phyloP scores from a whole-genome alignment of 2,888 invertebrate genomes.

The Pardosa pseudoannulata region DNA sequence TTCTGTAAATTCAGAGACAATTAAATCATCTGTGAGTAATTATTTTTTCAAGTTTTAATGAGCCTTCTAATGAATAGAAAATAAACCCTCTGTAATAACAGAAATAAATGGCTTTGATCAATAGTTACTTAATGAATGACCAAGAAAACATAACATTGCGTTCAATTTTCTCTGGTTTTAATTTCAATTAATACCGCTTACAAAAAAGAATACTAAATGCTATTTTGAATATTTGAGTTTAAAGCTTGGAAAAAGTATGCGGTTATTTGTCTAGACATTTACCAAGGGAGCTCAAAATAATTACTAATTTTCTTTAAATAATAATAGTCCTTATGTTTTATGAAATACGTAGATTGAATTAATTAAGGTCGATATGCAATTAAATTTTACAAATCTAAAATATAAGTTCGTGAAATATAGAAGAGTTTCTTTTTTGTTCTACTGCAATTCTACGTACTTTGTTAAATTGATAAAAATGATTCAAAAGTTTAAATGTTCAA shows the following conservation, averaged over 20 bases:
- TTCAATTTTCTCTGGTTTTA: background rate
- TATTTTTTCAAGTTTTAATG: background rate
- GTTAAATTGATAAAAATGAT: too few species aligned
- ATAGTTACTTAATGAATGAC: background rate
- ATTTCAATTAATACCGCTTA: background rate
- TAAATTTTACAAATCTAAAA: background rate
- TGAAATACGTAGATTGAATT: background rate
- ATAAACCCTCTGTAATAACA: background rate
- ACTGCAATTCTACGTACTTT: too few species aligned
- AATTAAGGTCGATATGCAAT: background rate
- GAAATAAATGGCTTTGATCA: background rate
- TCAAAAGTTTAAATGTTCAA: too few species aligned
- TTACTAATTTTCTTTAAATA: background rate
- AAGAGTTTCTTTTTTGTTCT: too few species aligned
- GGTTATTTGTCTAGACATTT: background rate
- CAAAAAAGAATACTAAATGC: background rate
- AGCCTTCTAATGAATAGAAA: background rate
- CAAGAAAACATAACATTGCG: background rate
- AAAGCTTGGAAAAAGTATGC: background rate
- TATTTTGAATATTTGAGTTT: background rate
- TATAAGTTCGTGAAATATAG: too few species aligned
- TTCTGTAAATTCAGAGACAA: background rate
- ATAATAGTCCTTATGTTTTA: background rate
- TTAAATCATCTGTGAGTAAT: background rate
- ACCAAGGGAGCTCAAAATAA: background rate